phyloP scores from a whole-genome alignment of 2,797 vertebrate species.

The Falco rusticolus region DNA sequence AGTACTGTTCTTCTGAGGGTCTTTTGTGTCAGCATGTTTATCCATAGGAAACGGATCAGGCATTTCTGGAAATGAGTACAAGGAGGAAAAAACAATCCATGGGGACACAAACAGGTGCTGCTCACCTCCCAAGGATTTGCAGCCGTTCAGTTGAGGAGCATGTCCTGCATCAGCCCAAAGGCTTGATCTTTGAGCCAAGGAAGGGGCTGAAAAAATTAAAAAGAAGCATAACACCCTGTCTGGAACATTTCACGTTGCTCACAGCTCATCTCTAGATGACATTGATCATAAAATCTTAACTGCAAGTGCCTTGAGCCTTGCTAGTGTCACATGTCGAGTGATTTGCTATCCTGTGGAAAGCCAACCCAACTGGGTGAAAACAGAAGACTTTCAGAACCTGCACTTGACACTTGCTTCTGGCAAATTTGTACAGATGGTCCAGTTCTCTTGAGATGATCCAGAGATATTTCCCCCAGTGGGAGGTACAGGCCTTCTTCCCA shows the following conservation, averaged over 20 bases:
- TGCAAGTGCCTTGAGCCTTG: neutral
- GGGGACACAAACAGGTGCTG: neutral
- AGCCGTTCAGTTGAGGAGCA: neutral
- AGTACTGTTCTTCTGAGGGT: neutral
- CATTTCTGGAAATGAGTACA: neutral
- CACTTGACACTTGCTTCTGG: too few species aligned
- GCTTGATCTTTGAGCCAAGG: neutral
- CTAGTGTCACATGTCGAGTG: neutral
- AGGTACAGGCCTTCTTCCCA: neutral
- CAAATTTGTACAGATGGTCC: neutral
- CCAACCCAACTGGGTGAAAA: neutral
- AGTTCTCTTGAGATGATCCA: neutral
- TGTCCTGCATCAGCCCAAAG: too few species aligned
- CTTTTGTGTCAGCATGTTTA: neutral
- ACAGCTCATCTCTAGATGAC: too few species aligned
- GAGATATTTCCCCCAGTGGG: neutral
- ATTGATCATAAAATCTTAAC: too few species aligned
- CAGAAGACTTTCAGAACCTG: accelerated
- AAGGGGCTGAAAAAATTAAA: too few species aligned
- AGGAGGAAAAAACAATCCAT: neutral
- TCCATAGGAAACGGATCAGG: neutral
- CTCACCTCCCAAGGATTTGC: neutral
- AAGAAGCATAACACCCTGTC: too few species aligned
- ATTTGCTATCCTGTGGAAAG: too few species aligned
- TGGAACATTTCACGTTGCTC: too few species aligned